Conservation (phyloP, 2,888 invertebrate species). For the Ophioninae sp. region DNA sequence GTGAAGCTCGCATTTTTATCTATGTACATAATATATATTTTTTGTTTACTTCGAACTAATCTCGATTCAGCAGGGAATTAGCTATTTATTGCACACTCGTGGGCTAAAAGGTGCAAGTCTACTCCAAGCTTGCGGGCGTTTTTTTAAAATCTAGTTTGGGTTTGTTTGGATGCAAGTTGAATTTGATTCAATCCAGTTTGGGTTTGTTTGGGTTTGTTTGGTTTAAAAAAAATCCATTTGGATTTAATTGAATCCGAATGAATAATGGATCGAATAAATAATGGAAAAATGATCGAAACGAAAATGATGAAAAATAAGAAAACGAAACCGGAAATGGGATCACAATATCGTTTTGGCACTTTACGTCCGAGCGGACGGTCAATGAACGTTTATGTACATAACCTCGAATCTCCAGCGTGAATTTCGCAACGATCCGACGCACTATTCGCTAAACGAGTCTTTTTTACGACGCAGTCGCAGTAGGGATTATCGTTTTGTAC, state of each 20-base stretch:
- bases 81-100: constrained; percentile 24
- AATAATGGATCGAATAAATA: background rate
- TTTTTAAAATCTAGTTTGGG: too few species aligned
- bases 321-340: constrained; percentile 4
- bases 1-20: constrained; percentile 24
- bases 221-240: background rate
- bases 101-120: background rate
- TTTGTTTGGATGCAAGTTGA: background rate
- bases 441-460: background rate
- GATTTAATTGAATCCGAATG: background rate
- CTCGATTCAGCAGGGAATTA: background rate
- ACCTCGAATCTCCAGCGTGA: background rate
- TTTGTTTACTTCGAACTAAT: constrained; percentile 3
- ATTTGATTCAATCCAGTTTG: background rate
- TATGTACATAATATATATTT: constrained; percentile 48
- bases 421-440: background rate
- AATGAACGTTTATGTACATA: constrained; percentile 15
- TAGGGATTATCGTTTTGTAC: background rate
- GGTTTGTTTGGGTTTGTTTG: too few species aligned
- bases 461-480: background rate
- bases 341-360: constrained; percentile 36
- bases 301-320: background rate
- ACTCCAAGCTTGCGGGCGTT: background rate
- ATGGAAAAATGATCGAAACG: background rate
- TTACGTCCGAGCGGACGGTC: background rate